These are phyloP conservation scores for Mythimna loreyi DNA, from an alignment of 2,888 invertebrate genomes.

Conservation along the genomic window DNA sequence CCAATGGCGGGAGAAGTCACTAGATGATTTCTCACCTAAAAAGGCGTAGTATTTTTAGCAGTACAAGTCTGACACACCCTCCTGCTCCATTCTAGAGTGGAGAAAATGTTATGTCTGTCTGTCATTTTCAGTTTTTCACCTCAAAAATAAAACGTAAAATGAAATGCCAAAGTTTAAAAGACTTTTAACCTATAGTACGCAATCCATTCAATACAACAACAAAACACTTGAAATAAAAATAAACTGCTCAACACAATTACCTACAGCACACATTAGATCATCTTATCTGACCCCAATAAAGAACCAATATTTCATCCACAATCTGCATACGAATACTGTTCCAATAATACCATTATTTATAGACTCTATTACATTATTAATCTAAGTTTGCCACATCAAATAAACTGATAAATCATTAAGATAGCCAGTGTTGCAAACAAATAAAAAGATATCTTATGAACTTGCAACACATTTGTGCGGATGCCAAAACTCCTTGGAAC, in stretches of 20 bases:
- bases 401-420: slow-evolving; percentile 48
- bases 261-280: neutral
- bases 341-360: slow-evolving; percentile 47
- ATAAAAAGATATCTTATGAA: slow-evolving; percentile 49
- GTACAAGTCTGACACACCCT: too few relatives aligned
- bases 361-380: slow-evolving; percentile 30
- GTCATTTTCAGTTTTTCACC: too few relatives aligned
- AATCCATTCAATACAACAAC: neutral
- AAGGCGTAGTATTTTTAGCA: too few relatives aligned
- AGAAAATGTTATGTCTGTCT: too few relatives aligned
- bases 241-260: neutral
- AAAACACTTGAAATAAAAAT: slow-evolving; percentile 12
- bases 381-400: slow-evolving; percentile 53
- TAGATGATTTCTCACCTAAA: too few relatives aligned
- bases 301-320: slow-evolving; percentile 30
- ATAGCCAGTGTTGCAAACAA: slow-evolving; percentile 32
- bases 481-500: slow-evolving; percentile 53
- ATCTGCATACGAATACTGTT: slow-evolving; percentile 30
- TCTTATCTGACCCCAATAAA: slow-evolving; percentile 31
- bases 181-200: too few relatives aligned
- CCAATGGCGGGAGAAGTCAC: too few relatives aligned
- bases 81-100: too few relatives aligned
- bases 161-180: too few relatives aligned
- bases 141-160: too few relatives aligned
- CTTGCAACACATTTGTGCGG: slow-evolving; percentile 45